Conservation (phyloP, 2,888 invertebrate species). For the Drosophila parthenogenetica region DNA sequence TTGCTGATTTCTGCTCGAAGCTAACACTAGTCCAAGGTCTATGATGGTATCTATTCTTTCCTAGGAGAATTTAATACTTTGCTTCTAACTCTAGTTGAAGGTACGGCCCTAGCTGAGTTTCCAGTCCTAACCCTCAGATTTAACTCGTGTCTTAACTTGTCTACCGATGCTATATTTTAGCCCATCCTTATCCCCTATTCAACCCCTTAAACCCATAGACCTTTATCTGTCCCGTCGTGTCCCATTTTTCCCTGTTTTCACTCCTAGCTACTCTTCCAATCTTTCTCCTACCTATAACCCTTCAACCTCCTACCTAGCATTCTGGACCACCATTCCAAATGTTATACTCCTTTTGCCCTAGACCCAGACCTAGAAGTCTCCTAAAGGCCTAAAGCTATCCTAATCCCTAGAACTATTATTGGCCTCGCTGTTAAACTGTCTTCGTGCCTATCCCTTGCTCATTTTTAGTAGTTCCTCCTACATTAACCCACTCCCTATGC, state of each 20-base stretch:
- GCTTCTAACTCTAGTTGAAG: no score
- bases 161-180: no score
- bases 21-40: background rate
- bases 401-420: slow-evolving; percentile 14
- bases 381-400: background rate
- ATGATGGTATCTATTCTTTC: background rate
- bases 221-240: no score
- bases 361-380: background rate
- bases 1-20: background rate
- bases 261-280: background rate
- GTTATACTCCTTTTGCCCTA: background rate
- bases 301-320: background rate
- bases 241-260: background rate
- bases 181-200: no score
- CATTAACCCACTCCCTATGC: background rate
- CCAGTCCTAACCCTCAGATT: no score
- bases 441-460: background rate
- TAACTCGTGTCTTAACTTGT: no score
- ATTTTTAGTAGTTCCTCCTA: background rate
- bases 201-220: no score
- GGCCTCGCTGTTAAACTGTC: background rate
- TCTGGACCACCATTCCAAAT: background rate
- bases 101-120: no score
- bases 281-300: background rate
- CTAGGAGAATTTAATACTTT: no score